phyloP scores from a whole-genome alignment of 2,113 vertebrate species.

The Urocynchramus pylzowi region DNA sequence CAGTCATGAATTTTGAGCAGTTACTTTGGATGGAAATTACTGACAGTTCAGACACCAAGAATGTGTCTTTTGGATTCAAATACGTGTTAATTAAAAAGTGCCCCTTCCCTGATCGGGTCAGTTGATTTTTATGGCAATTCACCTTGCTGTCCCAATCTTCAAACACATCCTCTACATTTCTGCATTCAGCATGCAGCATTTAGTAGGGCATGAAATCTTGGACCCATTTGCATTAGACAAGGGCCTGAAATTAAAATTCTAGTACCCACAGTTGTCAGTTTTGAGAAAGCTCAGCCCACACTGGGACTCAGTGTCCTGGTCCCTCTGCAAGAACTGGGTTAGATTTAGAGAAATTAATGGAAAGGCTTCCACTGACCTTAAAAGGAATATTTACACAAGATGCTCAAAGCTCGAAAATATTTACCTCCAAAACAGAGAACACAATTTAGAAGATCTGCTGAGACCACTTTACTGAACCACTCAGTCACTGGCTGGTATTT shows the following conservation, averaged over 20 bases:
- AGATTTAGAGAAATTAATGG: not conserved
- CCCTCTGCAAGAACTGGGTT: not conserved
- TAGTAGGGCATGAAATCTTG: not conserved
- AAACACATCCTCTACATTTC: not conserved
- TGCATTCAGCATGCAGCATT: not conserved
- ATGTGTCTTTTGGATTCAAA: not conserved
- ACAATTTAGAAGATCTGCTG: not conserved
- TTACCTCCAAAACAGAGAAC: not conserved
- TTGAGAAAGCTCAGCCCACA: not conserved
- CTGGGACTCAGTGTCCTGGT: not conserved
- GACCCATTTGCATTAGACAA: not conserved
- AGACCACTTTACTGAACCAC: not conserved
- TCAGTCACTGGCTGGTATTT: not conserved
- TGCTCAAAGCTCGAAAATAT: not conserved
- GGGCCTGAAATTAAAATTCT: conserved; percentile 3
- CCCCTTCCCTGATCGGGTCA: not conserved
- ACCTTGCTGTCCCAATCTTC: not conserved
- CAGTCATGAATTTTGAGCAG: conserved; percentile 29
- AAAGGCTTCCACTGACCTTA: not conserved
- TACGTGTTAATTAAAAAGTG: not conserved
- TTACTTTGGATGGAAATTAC: conserved; percentile 27
- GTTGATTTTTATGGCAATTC: not conserved
- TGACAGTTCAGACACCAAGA: not conserved
- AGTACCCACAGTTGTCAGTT: not conserved
- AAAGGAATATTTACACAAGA: not conserved